Evolutionary conservation across 2,888 invertebrate species (phyloP), one percentile per base, ranked within the genome.

Genomic region (Dorcus hopei): DNA sequence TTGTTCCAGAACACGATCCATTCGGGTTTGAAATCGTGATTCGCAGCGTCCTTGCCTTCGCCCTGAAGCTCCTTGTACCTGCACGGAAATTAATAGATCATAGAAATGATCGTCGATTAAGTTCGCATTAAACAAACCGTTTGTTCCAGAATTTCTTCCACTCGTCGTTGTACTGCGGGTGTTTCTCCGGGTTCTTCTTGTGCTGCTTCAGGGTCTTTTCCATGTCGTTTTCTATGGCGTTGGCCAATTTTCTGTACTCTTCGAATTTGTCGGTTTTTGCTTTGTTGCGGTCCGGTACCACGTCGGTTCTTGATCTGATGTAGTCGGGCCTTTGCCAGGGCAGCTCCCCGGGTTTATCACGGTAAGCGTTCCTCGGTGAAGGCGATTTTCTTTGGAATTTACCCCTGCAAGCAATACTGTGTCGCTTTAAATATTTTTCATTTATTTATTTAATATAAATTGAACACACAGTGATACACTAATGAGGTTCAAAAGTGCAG

Each of bases 131-230:
- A 11, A 42, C 38, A 52, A 63, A 74, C 71, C 92, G 85, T 8
- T 84, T 82, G 74, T 92, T 92, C 93, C 93, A 94, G 75, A 93
- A 93, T 72, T 87, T 88, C 72, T 93, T 93, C 94, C 94, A 94
- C 73, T 94, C 94, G 49, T 91, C 91, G 0, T 91, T 89, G 74
- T 94, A 94, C 3, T 89, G 83, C 0, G 93, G 93, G 78, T 94
- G 93, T 66, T 91, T 93, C 73, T 94, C 93, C 0, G 94, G 94
- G 72, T 91, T 90, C 71, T 90, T 89, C 72, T 92, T 89, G 72
- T 91, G 89, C 61, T 88, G 88, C 54, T 87, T 86, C 5, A 90
- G 80, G 0, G 84, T 81, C 62, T 87, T 86, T 54, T 85, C 84
- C 52, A 89, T 80, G 9, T 86, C 81, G 39, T 83, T 84, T 65